phyloP scores from a whole-genome alignment of 2,113 vertebrate genomes.

The Boleophthalmus pectinirostris region DNA sequence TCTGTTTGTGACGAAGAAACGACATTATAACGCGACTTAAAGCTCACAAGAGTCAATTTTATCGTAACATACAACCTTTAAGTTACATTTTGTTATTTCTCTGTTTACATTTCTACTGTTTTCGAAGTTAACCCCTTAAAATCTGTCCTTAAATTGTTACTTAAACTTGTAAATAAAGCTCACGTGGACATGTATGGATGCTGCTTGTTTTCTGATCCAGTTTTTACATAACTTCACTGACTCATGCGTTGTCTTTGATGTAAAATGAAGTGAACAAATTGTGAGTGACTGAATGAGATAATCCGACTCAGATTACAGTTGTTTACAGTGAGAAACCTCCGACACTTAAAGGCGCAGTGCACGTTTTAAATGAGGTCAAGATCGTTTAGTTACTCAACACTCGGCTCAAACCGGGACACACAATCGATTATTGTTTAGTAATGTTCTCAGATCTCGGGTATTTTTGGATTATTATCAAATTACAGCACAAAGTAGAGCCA shows the following conservation, averaged over 20 bases:
- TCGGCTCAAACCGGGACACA: background rate
- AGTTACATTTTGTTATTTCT: too few relatives aligned
- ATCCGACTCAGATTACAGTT: background rate
- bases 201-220: background rate
- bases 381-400: background rate
- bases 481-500: too few relatives aligned
- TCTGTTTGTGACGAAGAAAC: too few relatives aligned
- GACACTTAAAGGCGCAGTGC: background rate
- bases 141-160: slow-evolving; percentile 25
- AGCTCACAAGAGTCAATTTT: too few relatives aligned
- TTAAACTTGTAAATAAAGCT: slow-evolving; percentile 52
- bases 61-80: too few relatives aligned
- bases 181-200: slow-evolving; percentile 33
- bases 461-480: too few relatives aligned
- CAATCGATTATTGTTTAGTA: too few relatives aligned
- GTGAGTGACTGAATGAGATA: background rate
- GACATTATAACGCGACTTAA: too few relatives aligned
- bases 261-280: background rate
- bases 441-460: too few relatives aligned
- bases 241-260: background rate
- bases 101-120: too few relatives aligned
- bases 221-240: background rate
- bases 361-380: background rate
- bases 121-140: too few relatives aligned
- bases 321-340: background rate